These are phyloP conservation scores for Pocillopora grandis DNA, from an alignment of 92 coral and sea anemone species.

Conservation along the genomic window DNA sequence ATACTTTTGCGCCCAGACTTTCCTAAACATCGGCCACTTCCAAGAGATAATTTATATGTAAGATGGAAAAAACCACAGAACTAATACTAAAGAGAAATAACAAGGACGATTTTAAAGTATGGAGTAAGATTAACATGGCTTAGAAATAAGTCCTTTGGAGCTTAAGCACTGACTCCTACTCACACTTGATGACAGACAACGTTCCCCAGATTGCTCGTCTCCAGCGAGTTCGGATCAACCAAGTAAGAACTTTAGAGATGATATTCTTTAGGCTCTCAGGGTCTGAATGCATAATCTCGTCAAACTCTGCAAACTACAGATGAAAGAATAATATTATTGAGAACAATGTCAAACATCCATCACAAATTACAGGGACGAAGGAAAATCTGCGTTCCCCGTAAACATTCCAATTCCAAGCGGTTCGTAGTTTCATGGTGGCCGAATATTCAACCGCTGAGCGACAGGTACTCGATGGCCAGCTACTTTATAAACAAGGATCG, in stretches of 20 bases:
- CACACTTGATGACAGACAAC: conserved; percentile 91
- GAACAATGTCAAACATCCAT: background rate
- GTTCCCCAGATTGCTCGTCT: conserved; percentile 94
- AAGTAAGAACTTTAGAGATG: conserved; percentile 84
- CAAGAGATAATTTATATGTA: no score
- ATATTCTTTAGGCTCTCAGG: conserved; percentile 87
- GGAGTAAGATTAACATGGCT: background rate
- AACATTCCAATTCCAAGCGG: no score
- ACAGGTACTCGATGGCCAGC: no score
- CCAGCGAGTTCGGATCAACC: conserved; percentile 92
- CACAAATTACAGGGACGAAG: no score
- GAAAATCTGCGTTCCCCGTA: no score
- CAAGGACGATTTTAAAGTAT: background rate
- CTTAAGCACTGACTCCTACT: conserved; percentile 16
- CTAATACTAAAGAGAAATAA: no score
- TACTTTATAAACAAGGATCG: no score
- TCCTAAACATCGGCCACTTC: no score
- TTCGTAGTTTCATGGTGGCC: no score
- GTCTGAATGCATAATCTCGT: conserved; percentile 91
- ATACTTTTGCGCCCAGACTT: no score
- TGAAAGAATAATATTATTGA: background rate
- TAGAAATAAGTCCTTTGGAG: background rate
- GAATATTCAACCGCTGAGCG: no score
- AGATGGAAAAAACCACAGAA: no score
- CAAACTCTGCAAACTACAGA: conserved; percentile 93